Conservation (phyloP, 2,888 invertebrate species). For the Acanthosepion esculentum region DNA sequence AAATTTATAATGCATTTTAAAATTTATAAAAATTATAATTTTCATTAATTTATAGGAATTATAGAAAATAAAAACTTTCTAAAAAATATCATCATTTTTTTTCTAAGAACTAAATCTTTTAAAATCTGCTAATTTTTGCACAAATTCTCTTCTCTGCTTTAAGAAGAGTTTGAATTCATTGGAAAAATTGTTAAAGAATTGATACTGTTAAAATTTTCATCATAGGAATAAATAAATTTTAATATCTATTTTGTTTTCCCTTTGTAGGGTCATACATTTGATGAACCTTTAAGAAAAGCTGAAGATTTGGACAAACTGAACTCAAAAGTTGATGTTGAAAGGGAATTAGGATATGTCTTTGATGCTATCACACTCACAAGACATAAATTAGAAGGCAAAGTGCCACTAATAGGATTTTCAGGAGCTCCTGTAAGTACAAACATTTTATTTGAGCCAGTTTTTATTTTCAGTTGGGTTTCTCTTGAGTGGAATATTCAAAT, state of each 20-base stretch:
- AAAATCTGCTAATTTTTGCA: too few relatives aligned
- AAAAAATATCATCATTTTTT: too few relatives aligned
- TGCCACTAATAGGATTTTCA: conserved; percentile 94
- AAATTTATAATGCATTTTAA: too few relatives aligned
- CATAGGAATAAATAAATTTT: background rate
- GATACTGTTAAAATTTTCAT: too few relatives aligned
- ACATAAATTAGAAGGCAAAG: conserved; percentile 89
- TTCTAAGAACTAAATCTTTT: too few relatives aligned
- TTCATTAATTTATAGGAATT: too few relatives aligned
- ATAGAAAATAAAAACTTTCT: too few relatives aligned
- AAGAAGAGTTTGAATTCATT: too few relatives aligned
- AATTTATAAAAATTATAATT: too few relatives aligned
- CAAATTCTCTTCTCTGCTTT: too few relatives aligned
- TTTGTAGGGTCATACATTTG: conserved; percentile 89
- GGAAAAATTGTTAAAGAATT: too few relatives aligned
- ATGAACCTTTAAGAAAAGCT: conserved; percentile 85
- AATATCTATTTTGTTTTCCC: background rate
- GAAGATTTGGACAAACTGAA: conserved; percentile 83
- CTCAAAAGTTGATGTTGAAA: conserved; percentile 76
- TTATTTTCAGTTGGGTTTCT: background rate
- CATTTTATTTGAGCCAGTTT: background rate
- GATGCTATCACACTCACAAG: conserved; percentile 96
- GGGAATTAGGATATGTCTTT: conserved; percentile 87
- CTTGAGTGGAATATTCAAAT: background rate
- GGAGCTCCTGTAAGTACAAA: conserved; percentile 85